Percentiles rank a stretch among this genome's conserved stretches.
Conservation (phyloP, 2,113 vertebrate species). For the Sporophila hypoxantha region DNA sequence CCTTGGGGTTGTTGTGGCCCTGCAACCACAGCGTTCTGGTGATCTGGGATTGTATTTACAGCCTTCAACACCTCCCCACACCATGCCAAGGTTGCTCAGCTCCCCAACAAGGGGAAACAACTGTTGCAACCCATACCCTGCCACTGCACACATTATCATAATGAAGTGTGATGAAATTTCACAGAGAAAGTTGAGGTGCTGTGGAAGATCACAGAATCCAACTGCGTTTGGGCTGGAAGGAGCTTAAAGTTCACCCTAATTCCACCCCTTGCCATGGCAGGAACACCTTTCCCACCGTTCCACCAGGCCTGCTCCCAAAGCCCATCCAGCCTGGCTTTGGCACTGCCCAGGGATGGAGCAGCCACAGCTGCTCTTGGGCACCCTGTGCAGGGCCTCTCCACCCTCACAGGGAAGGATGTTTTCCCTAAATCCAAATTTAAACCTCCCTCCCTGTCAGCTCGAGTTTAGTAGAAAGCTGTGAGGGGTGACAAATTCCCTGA, state of each 20-base stretch:
- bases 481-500: not conserved
- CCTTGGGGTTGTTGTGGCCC: not conserved
- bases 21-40: not conserved
- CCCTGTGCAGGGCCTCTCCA: rapidly evolving
- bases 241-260: not conserved
- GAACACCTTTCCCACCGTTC: not conserved
- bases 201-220: not conserved
- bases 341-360: not conserved
- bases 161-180: not conserved
- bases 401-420: not conserved
- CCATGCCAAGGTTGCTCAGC: rapidly evolving
- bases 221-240: not conserved
- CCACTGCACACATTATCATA: too few species aligned
- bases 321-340: rapidly evolving
- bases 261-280: not conserved
- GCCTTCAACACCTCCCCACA: not conserved
- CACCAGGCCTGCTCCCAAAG: not conserved
- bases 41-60: not conserved
- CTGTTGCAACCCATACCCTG: not conserved
- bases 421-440: not conserved
- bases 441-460: not conserved
- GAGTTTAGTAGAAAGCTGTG: not conserved
- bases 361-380: not conserved
- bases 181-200: not conserved
- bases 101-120: not conserved